Conservation (phyloP, 2,797 vertebrate species). For the Myotis daubentonii region DNA sequence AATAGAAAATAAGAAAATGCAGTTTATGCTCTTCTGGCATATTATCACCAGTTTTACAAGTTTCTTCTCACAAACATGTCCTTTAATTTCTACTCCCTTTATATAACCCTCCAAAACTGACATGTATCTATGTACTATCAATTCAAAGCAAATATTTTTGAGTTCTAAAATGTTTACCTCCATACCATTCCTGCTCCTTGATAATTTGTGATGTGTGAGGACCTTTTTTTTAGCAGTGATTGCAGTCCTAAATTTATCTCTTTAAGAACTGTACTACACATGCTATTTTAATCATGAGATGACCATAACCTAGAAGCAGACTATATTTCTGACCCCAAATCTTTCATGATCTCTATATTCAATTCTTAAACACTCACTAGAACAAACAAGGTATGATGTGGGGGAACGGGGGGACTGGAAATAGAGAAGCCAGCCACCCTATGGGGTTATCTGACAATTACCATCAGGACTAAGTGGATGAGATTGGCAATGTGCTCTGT, state of each 20-base stretch:
- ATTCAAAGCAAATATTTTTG: constrained; percentile 37
- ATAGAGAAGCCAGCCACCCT: neutral
- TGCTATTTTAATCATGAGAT: constrained; percentile 68
- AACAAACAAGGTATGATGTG: constrained; percentile 55
- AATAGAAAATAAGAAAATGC: constrained; percentile 59
- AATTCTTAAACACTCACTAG: constrained; percentile 13
- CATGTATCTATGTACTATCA: neutral
- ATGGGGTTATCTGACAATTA: neutral
- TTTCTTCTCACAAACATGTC: constrained; percentile 29
- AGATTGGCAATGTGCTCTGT: neutral
- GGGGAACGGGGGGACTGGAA: neutral
- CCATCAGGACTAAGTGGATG: neutral
- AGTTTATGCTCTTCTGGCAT: constrained; percentile 25
- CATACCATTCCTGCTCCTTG: neutral
- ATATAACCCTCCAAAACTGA: constrained; percentile 20
- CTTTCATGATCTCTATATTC: constrained; percentile 43
- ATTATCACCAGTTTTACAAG: constrained; percentile 29
- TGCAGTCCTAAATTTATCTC: constrained; percentile 72
- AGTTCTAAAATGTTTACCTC: constrained; percentile 63
- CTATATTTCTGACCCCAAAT: constrained; percentile 46
- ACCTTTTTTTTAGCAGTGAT: constrained; percentile 73
- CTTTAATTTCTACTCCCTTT: constrained; percentile 60
- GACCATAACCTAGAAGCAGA: constrained; percentile 27
- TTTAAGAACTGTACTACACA: constrained; percentile 47
- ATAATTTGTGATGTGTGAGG: constrained; percentile 56